These are phyloP conservation scores for Heterohyrax brucei DNA, from an alignment of 2,797 vertebrate species.

Conservation along the genomic window DNA sequence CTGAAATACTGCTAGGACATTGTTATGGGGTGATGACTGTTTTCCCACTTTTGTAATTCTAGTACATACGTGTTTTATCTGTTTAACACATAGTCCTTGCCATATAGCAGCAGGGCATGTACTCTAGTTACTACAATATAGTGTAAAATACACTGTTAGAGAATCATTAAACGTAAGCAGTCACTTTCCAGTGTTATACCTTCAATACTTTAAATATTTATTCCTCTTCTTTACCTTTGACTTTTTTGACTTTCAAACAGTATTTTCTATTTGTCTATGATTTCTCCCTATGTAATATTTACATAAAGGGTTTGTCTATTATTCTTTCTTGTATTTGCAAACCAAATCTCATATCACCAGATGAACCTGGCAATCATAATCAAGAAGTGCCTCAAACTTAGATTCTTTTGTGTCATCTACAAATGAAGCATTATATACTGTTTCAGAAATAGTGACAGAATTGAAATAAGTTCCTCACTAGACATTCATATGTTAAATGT, in stretches of 20 bases:
- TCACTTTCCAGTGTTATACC: constrained; percentile 53
- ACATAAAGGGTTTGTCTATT: constrained; percentile 41
- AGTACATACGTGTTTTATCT: neutral
- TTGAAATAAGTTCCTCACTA: neutral
- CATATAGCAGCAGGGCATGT: neutral
- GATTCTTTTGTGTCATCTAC: constrained; percentile 7
- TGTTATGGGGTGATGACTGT: neutral
- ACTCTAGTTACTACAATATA: neutral
- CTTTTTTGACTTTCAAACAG: constrained; percentile 57
- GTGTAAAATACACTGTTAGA: neutral
- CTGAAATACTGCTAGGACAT: neutral
- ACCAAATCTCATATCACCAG: constrained; percentile 2
- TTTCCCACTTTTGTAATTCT: neutral
- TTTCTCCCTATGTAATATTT: constrained; percentile 58
- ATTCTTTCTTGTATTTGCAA: constrained; percentile 43
- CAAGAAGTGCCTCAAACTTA: neutral
- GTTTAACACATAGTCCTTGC: neutral
- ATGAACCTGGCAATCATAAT: neutral
- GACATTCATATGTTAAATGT: neutral
- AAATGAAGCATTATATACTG: neutral
- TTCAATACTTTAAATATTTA: constrained; percentile 60
- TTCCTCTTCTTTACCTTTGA: neutral
- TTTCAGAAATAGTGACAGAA: neutral
- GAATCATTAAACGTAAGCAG: constrained; percentile 29
- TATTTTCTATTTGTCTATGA: constrained; percentile 70